These are phyloP conservation scores for Apogon hyalosoma DNA, from an alignment of 2,797 vertebrate species.

Conservation along the genomic window DNA sequence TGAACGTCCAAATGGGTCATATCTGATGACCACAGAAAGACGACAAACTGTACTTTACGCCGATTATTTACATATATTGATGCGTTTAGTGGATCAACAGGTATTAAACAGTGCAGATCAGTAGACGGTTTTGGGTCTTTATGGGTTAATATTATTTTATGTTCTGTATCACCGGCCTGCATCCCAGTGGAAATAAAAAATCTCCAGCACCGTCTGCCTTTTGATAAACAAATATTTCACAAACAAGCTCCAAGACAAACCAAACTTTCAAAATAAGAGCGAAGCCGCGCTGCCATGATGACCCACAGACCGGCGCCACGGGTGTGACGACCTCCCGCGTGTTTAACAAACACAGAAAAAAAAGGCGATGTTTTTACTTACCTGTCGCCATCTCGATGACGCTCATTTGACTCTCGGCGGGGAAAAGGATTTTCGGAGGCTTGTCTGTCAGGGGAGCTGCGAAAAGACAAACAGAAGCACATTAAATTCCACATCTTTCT, in stretches of 20 bases:
- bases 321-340: background rate
- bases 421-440: conserved; percentile 95
- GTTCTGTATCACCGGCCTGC: background rate
- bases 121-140: too few species aligned
- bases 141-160: too few species aligned
- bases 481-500: conserved; percentile 56
- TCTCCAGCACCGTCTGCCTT: background rate
- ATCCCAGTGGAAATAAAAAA: background rate
- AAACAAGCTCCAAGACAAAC: conserved; percentile 5
- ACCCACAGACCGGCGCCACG: too few species aligned
- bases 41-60: too few species aligned
- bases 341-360: background rate
- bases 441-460: conserved; percentile 97
- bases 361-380: conserved; percentile 80
- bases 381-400: conserved; percentile 93
- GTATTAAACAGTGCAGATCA: too few species aligned
- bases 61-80: too few species aligned
- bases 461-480: conserved; percentile 67
- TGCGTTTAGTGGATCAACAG: too few species aligned
- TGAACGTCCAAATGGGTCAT: too few species aligned
- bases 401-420: conserved; percentile 92
- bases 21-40: too few species aligned
- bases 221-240: background rate
- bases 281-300: background rate
- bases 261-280: too few species aligned